phyloP scores from a whole-genome alignment of 2,888 invertebrate species.

The Leucozona laternaria region DNA sequence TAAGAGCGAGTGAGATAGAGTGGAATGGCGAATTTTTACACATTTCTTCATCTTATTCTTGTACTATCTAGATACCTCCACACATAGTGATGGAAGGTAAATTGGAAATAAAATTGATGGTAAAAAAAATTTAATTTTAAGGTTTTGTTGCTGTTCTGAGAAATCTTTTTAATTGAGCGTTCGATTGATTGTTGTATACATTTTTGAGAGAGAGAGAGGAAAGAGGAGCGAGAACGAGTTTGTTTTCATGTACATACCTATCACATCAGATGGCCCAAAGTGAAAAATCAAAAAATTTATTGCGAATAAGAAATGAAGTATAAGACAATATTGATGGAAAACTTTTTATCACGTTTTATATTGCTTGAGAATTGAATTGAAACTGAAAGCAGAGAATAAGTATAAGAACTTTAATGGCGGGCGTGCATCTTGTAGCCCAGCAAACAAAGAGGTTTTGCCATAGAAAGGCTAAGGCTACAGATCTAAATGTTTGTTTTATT shows the following conservation, averaged over 20 bases:
- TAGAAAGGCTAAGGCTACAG: neutral
- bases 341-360: constrained; percentile 40
- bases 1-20: neutral
- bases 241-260: neutral
- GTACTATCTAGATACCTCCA: neutral
- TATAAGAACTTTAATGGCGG: neutral
- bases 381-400: neutral
- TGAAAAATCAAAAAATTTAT: constrained; percentile 34
- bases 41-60: constrained; percentile 41
- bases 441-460: neutral
- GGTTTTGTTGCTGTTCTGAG: constrained; percentile 4
- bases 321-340: neutral
- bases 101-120: constrained; percentile 39
- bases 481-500: neutral
- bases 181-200: constrained; percentile 38
- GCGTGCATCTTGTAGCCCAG: neutral
- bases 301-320: constrained; percentile 30
- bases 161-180: constrained; percentile 44
- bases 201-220: neutral
- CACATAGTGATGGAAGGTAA: constrained; percentile 40
- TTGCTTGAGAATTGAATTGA: neutral
- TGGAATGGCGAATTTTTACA: neutral
- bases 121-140: constrained; percentile 25
- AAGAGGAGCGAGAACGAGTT: neutral
- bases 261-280: neutral